phyloP scores from a whole-genome alignment of 2,113 vertebrate genomes.

The Eudorcas thomsonii region DNA sequence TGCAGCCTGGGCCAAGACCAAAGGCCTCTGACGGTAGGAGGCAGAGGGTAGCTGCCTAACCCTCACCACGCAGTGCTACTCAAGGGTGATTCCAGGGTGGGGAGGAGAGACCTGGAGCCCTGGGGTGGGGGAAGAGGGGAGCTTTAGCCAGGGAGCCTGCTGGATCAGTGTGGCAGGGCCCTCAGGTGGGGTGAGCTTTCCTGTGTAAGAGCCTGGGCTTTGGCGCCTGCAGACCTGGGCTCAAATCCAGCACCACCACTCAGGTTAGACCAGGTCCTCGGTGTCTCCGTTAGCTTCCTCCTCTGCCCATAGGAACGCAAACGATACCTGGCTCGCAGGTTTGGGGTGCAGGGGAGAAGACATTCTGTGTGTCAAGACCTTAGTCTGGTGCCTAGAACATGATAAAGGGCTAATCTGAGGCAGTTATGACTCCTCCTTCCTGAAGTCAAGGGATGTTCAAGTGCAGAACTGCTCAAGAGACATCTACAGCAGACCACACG shows the following conservation, averaged over 20 bases:
- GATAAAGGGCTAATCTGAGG: not conserved
- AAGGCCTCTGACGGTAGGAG: not conserved
- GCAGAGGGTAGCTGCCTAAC: not conserved
- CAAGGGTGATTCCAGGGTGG: not conserved
- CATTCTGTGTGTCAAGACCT: not conserved
- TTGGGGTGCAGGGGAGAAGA: not conserved
- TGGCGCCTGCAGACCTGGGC: not conserved
- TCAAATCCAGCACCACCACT: not conserved
- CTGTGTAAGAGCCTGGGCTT: not conserved
- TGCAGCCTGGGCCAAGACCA: not conserved
- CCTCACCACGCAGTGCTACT: not conserved
- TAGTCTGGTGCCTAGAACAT: not conserved
- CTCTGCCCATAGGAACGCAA: not conserved
- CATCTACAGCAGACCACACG: not conserved
- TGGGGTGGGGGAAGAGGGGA: not conserved
- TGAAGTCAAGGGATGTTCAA: not conserved
- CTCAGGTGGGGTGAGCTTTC: not conserved
- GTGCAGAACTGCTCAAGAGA: not conserved
- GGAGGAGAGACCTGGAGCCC: not conserved
- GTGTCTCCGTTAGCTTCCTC: not conserved
- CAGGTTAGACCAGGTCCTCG: not conserved
- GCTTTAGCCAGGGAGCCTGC: not conserved
- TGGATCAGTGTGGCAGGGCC: not conserved
- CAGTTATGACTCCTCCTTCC: not conserved
- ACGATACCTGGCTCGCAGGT: not conserved